Evolutionary conservation across 2,888 invertebrate genomes (phyloP).

Genomic region (Phaonia tiefii): DNA sequence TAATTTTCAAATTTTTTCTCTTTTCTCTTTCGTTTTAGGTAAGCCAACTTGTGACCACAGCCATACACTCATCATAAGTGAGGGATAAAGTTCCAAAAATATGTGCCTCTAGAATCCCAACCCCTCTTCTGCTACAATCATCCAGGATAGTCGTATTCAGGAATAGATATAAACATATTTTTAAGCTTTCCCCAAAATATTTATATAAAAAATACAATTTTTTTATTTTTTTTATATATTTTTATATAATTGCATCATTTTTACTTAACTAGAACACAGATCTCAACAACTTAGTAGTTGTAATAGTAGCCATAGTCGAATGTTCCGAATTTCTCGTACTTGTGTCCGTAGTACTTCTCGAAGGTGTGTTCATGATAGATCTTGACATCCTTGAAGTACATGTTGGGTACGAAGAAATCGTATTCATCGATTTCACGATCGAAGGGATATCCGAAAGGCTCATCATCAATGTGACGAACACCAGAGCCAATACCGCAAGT

Average conservation of each 20-base stretch:
- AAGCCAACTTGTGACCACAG: too few relatives aligned
- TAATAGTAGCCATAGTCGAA: constrained; percentile 69
- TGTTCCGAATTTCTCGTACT: constrained; percentile 69
- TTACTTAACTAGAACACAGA: constrained; percentile 17
- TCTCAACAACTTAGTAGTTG: constrained; percentile 41
- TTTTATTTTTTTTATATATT: constrained; percentile 19
- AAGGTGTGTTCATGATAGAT: constrained; percentile 84
- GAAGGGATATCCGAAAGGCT: constrained; percentile 88
- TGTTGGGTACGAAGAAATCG: constrained; percentile 85
- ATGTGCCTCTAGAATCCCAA: too few relatives aligned
- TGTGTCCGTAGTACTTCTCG: constrained; percentile 72
- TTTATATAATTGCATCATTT: not conserved
- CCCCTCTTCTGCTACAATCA: too few relatives aligned
- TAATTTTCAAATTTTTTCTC: too few relatives aligned
- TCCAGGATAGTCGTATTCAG: too few relatives aligned
- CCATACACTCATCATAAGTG: too few relatives aligned
- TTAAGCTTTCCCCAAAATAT: too few relatives aligned
- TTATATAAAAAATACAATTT: too few relatives aligned
- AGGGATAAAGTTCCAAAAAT: too few relatives aligned
- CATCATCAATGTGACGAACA: constrained; percentile 82
- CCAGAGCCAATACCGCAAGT: constrained; percentile 83
- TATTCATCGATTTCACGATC: constrained; percentile 85
- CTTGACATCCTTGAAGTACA: constrained; percentile 84
- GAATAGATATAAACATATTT: too few relatives aligned
- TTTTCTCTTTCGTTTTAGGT: too few relatives aligned